A percentile compares a stretch with the other conserved stretches of the same genome.
phyloP scores from a whole-genome alignment of 2,888 invertebrate species.

The Neoascia interrupta region DNA sequence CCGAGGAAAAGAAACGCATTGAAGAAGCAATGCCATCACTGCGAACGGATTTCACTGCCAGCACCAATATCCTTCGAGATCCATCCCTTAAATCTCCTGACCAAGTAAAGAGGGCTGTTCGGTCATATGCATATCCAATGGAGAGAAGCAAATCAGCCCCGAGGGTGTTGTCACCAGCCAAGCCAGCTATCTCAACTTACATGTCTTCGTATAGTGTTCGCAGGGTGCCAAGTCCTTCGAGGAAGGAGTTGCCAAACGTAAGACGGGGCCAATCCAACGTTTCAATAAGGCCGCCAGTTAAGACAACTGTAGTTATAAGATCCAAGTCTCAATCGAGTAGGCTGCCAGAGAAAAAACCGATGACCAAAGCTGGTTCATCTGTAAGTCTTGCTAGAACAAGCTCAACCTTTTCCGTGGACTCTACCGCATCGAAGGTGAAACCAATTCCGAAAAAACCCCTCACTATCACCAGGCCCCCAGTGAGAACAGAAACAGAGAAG shows the following conservation, averaged over 20 bases:
- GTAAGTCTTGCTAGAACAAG: slow-evolving; percentile 77
- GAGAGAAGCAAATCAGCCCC: slow-evolving; percentile 78
- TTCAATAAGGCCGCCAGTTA: slow-evolving; percentile 61
- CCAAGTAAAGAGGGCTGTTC: slow-evolving; percentile 81
- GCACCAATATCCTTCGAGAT: slow-evolving; percentile 79
- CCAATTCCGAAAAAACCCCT: slow-evolving; percentile 70
- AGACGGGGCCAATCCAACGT: slow-evolving; percentile 31
- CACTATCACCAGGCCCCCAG: slow-evolving; percentile 62
- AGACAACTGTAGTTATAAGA: slow-evolving; percentile 53
- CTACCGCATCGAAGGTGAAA: slow-evolving; percentile 73
- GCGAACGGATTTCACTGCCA: slow-evolving; percentile 77
- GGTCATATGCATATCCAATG: slow-evolving; percentile 76
- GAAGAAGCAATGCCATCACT: slow-evolving; percentile 78
- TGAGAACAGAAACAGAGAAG: slow-evolving; percentile 47
- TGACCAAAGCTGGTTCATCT: slow-evolving; percentile 74
- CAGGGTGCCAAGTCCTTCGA: slow-evolving; percentile 35
- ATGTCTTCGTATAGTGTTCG: slow-evolving; percentile 43
- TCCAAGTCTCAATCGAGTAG: slow-evolving; percentile 56
- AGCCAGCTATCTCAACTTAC: slow-evolving; percentile 32
- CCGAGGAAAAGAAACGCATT: slow-evolving; percentile 81
- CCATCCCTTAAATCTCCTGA: slow-evolving; percentile 83
- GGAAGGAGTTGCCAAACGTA: slow-evolving; percentile 48
- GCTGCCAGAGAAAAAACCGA: slow-evolving; percentile 53
- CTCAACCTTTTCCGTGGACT: slow-evolving; percentile 79
- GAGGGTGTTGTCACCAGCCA: slow-evolving; percentile 63